Conservation (phyloP, 2,797 vertebrate species). For the Triplophysa yarkandensis region DNA sequence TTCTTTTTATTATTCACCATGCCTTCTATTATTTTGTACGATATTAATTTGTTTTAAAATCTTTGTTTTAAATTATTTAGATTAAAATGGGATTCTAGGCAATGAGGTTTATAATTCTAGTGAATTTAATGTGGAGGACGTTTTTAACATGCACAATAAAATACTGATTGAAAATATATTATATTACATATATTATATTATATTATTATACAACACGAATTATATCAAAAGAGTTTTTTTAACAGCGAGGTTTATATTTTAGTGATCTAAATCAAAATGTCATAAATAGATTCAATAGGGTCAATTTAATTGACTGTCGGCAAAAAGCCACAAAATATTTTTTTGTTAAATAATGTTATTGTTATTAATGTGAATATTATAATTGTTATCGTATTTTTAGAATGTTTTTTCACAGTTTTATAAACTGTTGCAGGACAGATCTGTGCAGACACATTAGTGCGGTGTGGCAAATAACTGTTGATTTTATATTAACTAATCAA, state of each 20-base stretch:
- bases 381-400: neutral
- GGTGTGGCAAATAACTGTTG: neutral
- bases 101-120: neutral
- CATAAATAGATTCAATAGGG: neutral
- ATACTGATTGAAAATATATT: neutral
- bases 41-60: slow-evolving; percentile 21
- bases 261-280: neutral
- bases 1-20: slow-evolving; percentile 48
- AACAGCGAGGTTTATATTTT: neutral
- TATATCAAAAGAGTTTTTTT: neutral
- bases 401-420: slow-evolving; percentile 8
- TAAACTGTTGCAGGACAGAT: neutral
- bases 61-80: slow-evolving; percentile 20
- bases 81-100: slow-evolving; percentile 1
- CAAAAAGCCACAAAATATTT: neutral
- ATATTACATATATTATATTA: no score
- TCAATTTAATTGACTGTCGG: neutral
- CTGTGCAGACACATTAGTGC: neutral
- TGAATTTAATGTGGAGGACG: neutral
- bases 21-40: slow-evolving; percentile 30
- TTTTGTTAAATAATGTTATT: neutral
- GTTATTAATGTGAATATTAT: neutral
- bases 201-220: neutral
- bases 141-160: neutral
- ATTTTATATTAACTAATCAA: neutral